Base-by-base conservation (phyloP, 2,797 vertebrate species). In the Chloroceryle amazona region DNA sequence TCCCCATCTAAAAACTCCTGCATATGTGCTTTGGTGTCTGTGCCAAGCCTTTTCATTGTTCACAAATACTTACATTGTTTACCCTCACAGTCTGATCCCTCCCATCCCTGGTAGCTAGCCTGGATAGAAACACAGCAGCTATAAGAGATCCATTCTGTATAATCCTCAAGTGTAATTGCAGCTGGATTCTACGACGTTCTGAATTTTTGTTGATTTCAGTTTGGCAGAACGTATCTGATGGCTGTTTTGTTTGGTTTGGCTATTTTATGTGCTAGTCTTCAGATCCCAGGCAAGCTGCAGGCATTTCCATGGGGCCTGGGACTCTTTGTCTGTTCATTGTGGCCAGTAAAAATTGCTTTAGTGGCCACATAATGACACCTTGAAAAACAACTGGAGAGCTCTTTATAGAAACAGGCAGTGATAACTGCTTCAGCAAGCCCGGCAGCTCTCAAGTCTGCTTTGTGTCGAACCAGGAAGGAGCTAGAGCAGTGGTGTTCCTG, bases 41-140 rank as follows among this genome's bases (percentile, higher is more conserved):
- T 93, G 87, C 79, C 72, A 95, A 76, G 68, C 60, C 63, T 88
- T 95, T 93, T 86, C 65, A 74, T 52, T 58, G 19, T 60, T 94
- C 76, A 83, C 29, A 91, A 85, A 13, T 39, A 70, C 46, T 76
- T 39, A 31, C 42, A 41, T 93, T 81, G 75, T 93, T 96, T 93
- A 78, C 57, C 51, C 52, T 92, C 21, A 29, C 44, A 29, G 1
- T 80, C 46, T 57, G 74, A 82, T 85, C 63, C 42, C 29, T 88
- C 70, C 25, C 57, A 37, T 81, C 57, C 29, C 49, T 86, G 26
- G 29, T 90, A 90, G 62, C 42, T 52, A 63, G 37, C 66, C 44
- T 18, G 0, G 1, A 42, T 21, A 61, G 76, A 72, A 75, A 26
- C 49, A 25, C 2, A 81, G 58, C 25, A 82, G 39, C 55, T 66